Evolutionary conservation across 2,113 vertebrate genomes (phyloP).

Genomic region (Chlorodrepanis virens): DNA sequence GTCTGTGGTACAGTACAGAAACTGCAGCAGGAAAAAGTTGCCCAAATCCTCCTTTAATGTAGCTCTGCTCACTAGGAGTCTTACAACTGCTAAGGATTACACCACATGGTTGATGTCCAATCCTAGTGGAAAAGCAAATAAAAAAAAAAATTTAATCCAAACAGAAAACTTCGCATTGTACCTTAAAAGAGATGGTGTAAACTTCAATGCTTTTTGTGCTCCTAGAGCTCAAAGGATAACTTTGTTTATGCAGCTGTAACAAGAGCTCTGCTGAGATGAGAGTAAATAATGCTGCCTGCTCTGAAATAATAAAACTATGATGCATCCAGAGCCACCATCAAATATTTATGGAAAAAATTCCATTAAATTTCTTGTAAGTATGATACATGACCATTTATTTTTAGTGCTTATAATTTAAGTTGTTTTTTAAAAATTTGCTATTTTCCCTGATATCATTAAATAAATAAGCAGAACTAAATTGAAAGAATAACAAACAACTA

Average conservation of each 20-base stretch:
- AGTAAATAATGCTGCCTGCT: neutral
- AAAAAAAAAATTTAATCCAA: neutral
- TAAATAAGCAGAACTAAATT: neutral
- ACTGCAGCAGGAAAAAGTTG: neutral
- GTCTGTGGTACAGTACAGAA: neutral
- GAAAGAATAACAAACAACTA: neutral
- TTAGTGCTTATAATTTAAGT: neutral
- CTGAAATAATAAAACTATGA: neutral
- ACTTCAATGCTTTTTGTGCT: neutral
- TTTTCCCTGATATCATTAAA: neutral
- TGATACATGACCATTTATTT: neutral
- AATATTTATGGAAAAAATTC: neutral
- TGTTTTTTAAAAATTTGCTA: neutral
- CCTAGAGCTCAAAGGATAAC: neutral
- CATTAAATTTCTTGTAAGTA: neutral
- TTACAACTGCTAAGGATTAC: neutral
- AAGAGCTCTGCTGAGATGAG: neutral
- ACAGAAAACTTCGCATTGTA: neutral
- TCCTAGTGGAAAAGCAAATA: slow-evolving; percentile 18
- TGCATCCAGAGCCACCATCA: neutral
- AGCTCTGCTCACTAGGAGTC: neutral
- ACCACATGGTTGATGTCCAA: neutral
- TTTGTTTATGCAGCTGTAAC: neutral
- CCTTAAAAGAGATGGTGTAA: neutral
- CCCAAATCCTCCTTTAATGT: neutral